These are phyloP conservation scores for Geopemphigus sp. DNA, from an alignment of 1,140 invertebrate genomes.

Conservation along the genomic window DNA sequence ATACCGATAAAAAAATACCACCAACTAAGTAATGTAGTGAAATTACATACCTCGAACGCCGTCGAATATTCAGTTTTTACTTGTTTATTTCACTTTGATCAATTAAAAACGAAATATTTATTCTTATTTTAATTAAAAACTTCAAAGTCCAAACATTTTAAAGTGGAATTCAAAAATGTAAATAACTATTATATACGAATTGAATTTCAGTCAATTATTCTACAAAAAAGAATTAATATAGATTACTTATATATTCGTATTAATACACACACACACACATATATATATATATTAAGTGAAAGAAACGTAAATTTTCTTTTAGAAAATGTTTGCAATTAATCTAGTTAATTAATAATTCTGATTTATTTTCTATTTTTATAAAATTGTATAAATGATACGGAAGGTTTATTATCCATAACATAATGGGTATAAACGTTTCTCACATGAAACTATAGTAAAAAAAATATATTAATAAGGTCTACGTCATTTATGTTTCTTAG, in stretches of 20 bases:
- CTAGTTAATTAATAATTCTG: background rate
- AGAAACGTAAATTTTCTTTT: background rate
- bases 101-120: slow-evolving; percentile 28
- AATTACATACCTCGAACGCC: background rate
- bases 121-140: slow-evolving; percentile 27
- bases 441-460: no score
- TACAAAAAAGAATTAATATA: background rate
- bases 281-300: no score
- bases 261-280: no score
- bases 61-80: background rate
- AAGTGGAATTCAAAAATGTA: slow-evolving; percentile 10
- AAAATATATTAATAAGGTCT: no score
- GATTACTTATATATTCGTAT: no score
- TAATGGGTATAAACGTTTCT: no score
- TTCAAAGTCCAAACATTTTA: background rate
- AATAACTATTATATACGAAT: background rate
- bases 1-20: background rate
- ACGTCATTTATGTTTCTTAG: no score
- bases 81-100: slow-evolving; percentile 15
- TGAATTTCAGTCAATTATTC: background rate
- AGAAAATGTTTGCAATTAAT: background rate
- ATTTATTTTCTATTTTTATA: no score
- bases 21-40: background rate
- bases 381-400: no score
- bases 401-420: no score